phyloP scores from a whole-genome alignment of 2,113 vertebrate genomes.

The Fulmarus glacialis region DNA sequence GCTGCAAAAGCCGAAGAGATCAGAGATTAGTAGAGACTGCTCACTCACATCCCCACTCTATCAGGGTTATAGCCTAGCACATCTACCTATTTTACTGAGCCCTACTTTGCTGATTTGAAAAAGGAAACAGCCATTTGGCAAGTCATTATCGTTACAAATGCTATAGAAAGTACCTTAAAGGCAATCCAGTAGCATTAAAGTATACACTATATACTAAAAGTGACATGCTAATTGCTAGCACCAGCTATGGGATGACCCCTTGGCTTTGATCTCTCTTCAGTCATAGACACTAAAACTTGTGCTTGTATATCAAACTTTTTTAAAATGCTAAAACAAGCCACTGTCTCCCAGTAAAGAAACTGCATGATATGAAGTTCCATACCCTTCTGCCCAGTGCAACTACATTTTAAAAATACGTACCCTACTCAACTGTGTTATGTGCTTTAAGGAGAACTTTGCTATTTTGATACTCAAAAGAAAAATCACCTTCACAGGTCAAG shows the following conservation, averaged over 20 bases:
- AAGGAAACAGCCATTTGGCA: background rate
- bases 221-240: background rate
- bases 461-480: background rate
- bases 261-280: background rate
- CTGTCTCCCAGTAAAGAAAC: background rate
- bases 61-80: background rate
- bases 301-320: background rate
- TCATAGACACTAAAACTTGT: background rate
- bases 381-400: background rate
- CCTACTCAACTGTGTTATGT: background rate
- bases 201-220: background rate
- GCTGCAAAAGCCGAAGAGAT: background rate
- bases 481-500: background rate
- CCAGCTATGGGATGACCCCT: background rate
- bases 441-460: background rate
- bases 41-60: background rate
- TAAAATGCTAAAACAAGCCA: background rate
- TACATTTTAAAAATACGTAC: background rate
- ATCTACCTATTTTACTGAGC: background rate
- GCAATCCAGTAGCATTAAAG: background rate
- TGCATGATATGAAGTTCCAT: background rate
- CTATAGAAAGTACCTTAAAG: background rate
- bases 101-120: background rate
- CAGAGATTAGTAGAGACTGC: background rate
- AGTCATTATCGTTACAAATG: background rate